phyloP scores from a whole-genome alignment of 2,797 vertebrate genomes.

The Chromobotia macracanthus region DNA sequence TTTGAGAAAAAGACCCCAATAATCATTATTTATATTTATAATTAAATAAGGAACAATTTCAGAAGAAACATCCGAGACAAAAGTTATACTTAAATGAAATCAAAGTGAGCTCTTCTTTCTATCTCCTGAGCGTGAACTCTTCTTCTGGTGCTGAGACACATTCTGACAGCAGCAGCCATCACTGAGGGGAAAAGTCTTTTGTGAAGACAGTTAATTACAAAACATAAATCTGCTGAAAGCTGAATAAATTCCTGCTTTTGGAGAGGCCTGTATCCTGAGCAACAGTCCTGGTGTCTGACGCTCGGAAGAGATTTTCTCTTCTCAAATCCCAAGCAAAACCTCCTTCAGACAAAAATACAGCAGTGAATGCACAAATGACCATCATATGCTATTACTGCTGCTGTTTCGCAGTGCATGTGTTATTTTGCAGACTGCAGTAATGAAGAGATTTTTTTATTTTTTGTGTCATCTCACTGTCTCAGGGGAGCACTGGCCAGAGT shows the following conservation, averaged over 20 bases:
- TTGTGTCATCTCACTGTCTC: background rate
- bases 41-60: too few species aligned
- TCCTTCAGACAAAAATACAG: background rate
- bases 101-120: background rate
- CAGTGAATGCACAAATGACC: background rate
- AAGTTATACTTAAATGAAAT: background rate
- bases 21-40: too few species aligned
- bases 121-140: background rate
- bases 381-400: background rate
- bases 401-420: background rate
- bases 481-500: constrained; percentile 3
- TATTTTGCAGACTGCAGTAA: background rate
- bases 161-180: background rate
- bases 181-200: constrained; percentile 48
- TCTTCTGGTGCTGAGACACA: constrained; percentile 1
- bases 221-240: constrained; percentile 79
- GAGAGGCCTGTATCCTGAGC: constrained; percentile 72
- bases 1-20: too few species aligned
- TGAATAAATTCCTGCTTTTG: constrained; percentile 74
- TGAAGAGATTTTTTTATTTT: constrained; percentile 1
- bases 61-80: too few species aligned
- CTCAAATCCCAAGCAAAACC: constrained; percentile 1
- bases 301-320: constrained; percentile 34
- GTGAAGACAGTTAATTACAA: constrained; percentile 69
- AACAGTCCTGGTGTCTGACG: constrained; percentile 59